Evolutionary conservation across 2,888 invertebrate genomes (phyloP).

Genomic region (Beris morrisii): DNA sequence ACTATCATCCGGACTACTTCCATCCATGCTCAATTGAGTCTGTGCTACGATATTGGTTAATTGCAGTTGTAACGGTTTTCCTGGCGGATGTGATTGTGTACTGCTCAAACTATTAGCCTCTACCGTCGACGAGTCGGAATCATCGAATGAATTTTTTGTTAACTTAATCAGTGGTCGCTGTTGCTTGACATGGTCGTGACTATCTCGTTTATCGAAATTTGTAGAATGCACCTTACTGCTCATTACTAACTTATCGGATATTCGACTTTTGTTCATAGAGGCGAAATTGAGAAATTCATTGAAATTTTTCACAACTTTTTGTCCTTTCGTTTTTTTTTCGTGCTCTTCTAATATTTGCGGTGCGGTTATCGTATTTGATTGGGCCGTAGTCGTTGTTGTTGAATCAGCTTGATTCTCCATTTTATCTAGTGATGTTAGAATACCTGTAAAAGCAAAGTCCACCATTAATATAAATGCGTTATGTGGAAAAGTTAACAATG

Average conservation of each 20-base stretch:
- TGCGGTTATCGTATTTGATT: background rate
- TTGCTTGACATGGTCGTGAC: constrained; percentile 32
- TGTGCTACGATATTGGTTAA: constrained; percentile 44
- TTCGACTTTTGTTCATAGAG: constrained; percentile 65
- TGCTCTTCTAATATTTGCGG: background rate
- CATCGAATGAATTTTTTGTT: constrained; percentile 56
- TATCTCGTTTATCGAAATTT: constrained; percentile 32
- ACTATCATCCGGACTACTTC: constrained; percentile 76
- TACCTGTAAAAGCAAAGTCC: constrained; percentile 42
- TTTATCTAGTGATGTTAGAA: constrained; percentile 64
- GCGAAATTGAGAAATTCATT: constrained; percentile 84
- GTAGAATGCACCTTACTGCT: constrained; percentile 31
- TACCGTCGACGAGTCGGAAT: constrained; percentile 57
- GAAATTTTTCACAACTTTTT: constrained; percentile 72
- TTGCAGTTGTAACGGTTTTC: constrained; percentile 42
- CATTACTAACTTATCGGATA: constrained; percentile 50
- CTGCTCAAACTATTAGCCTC: constrained; percentile 24
- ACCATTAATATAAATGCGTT: no score
- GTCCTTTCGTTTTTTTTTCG: constrained; percentile 43
- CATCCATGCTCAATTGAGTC: constrained; percentile 55
- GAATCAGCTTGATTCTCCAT: constrained; percentile 58
- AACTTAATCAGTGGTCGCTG: constrained; percentile 57
- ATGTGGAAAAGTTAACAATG: background rate
- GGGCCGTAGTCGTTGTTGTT: background rate
- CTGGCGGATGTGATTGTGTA: constrained; percentile 30